These are phyloP conservation scores for Scaptomyza polygonia DNA, from an alignment of 2,888 invertebrate species.

Conservation along the genomic window DNA sequence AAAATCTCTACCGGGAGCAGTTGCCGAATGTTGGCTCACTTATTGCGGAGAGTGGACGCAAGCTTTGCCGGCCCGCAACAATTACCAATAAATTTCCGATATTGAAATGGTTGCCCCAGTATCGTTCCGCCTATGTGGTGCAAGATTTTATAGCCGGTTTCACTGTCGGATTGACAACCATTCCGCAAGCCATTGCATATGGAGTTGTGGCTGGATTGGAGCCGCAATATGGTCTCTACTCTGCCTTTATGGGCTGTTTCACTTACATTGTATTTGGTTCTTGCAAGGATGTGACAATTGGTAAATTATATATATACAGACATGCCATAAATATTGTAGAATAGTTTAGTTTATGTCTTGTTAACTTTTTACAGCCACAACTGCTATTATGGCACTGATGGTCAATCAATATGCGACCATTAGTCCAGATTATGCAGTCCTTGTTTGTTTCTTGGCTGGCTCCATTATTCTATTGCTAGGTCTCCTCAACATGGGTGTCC, in stretches of 20 bases:
- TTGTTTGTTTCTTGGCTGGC: conserved; percentile 91
- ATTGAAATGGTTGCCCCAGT: conserved; percentile 90
- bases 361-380: conserved; percentile 87
- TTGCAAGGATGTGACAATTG: conserved; percentile 91
- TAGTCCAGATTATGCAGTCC: conserved; percentile 89
- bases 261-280: conserved; percentile 95
- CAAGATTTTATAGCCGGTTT: conserved; percentile 94
- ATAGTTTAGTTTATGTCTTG: background rate
- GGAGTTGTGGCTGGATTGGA: conserved; percentile 91
- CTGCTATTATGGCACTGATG: conserved; percentile 95
- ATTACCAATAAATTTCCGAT: conserved; percentile 88
- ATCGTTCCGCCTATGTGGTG: conserved; percentile 87
- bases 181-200: conserved; percentile 94
- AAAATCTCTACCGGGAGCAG: conserved; percentile 80
- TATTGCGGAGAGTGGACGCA: conserved; percentile 70
- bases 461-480: conserved; percentile 89
- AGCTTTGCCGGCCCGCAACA: conserved; percentile 85
- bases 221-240: conserved; percentile 94
- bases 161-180: conserved; percentile 92
- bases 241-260: conserved; percentile 97
- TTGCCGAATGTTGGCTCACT: conserved; percentile 74
- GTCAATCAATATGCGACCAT: conserved; percentile 88
- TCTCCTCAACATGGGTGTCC: conserved; percentile 90
- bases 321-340: background rate
- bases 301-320: no score